These are phyloP conservation scores for Philopedon plagiatum DNA, from an alignment of 2,888 invertebrate species.

Conservation along the genomic window DNA sequence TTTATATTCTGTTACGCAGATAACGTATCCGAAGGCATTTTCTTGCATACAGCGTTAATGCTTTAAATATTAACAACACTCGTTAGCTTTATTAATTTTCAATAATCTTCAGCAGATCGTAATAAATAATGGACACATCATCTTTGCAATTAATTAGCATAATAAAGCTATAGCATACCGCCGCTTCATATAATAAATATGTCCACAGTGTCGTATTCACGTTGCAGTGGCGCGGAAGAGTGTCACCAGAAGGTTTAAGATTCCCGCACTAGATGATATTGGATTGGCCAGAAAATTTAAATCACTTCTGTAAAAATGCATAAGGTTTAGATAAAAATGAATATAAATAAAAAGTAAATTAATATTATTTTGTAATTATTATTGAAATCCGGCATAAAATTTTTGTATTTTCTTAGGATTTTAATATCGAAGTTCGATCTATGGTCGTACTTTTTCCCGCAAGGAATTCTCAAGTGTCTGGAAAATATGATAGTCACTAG, in stretches of 20 bases:
- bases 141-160: constrained; percentile 19
- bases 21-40: neutral
- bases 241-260: neutral
- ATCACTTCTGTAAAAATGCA: no score
- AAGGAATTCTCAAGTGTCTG: no score
- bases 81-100: constrained; percentile 10
- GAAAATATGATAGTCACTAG: no score
- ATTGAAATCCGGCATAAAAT: no score
- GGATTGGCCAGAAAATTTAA: no score
- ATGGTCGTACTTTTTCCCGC: no score
- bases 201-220: neutral
- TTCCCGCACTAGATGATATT: no score
- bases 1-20: constrained; percentile 1
- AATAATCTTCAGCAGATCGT: constrained; percentile 14
- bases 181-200: neutral
- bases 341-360: no score
- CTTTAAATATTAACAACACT: neutral
- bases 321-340: no score
- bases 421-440: no score
- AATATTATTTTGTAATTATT: no score
- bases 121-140: constrained; percentile 10
- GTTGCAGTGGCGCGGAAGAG: constrained; percentile 8
- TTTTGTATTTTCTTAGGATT: no score
- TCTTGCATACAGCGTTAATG: neutral
- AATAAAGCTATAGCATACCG: constrained; percentile 12